Evolutionary conservation across 2,888 invertebrate species (phyloP), one percentile per base, ranked within the genome.

Genomic region (Amaurobius ferox): DNA sequence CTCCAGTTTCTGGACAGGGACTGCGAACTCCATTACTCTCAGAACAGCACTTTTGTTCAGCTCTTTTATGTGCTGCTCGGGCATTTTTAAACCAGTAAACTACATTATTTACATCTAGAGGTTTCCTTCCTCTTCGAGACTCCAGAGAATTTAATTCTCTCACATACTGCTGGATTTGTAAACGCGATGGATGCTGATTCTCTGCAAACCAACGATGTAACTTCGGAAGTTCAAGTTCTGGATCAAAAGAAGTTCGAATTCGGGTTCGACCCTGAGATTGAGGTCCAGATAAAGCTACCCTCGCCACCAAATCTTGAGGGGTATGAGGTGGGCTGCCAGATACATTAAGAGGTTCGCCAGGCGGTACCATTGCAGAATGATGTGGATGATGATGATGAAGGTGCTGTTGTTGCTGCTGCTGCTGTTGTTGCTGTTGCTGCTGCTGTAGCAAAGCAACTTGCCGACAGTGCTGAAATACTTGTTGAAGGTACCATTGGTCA

Each of bases 201-300:
- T 97, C 97, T 61, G 95, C 94, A 93, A 99, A 99, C 98, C 99
- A 99, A 89, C 96, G 94, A 91, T 99, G 98, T 74, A 99, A 92
- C 90, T 98, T 96, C 0, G 99, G 98, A 88, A 99, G 92, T 92
- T 99, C 99, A 90, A 97, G 93, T 92, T 98, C 98, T 0, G 98
- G 98, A 92, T 98, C 98, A 90, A 98, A 98, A 90, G 97, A 98
- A 23, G 98, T 98, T 89, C 98, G 94, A 96, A 98, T 97, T 90
- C 98, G 94, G 2, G 91, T 91, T 16, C 85, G 76, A 44, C 77
- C 72, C 19, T 86, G 87, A 28, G 79, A 80, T 29, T 79, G 66
- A 13, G 73, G 71, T 48, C 67, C 55, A 26, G 81, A 74, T 16
- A 70, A 44, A 11, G 77, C 61, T 3, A 72, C 85, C 28, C 79